Conservation (phyloP, 2,888 invertebrate species). For the Acleris literana region DNA sequence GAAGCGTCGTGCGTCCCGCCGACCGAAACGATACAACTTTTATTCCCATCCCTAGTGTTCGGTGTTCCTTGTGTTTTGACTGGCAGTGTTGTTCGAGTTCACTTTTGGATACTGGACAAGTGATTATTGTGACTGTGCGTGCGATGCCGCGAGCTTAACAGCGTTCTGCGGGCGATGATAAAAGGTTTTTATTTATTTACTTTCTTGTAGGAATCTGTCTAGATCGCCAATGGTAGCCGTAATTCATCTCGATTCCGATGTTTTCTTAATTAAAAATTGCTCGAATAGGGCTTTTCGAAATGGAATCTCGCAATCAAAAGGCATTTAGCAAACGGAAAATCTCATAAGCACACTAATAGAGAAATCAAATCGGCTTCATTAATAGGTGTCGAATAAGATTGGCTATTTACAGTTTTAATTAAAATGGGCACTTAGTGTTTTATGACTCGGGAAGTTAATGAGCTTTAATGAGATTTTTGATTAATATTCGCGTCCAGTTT, state of each 20-base stretch:
- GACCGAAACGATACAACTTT: slow-evolving; percentile 68
- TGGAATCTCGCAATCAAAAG: not conserved
- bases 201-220: slow-evolving; percentile 60
- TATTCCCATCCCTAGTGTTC: slow-evolving; percentile 76
- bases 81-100: slow-evolving; percentile 72
- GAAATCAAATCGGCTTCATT: not conserved
- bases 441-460: slow-evolving; percentile 29
- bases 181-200: slow-evolving; percentile 75
- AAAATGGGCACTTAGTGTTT: slow-evolving; percentile 18
- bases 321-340: not conserved
- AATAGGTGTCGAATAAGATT: not conserved
- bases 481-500: slow-evolving; percentile 24
- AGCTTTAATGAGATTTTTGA: slow-evolving; percentile 34
- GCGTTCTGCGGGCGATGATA: slow-evolving; percentile 82
- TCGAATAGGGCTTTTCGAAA: not conserved
- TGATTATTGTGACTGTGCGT: slow-evolving; percentile 78
- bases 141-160: slow-evolving; percentile 79
- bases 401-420: slow-evolving; percentile 24
- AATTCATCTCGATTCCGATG: not conserved
- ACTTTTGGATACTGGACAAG: slow-evolving; percentile 78
- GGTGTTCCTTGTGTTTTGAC: slow-evolving; percentile 78
- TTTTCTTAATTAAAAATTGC: not conserved
- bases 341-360: not conserved
- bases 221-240: slow-evolving; percentile 17
- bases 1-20: slow-evolving; percentile 72